Evolutionary conservation across 2,113 vertebrate genomes (phyloP).

Genomic region (Origma solitaria): DNA sequence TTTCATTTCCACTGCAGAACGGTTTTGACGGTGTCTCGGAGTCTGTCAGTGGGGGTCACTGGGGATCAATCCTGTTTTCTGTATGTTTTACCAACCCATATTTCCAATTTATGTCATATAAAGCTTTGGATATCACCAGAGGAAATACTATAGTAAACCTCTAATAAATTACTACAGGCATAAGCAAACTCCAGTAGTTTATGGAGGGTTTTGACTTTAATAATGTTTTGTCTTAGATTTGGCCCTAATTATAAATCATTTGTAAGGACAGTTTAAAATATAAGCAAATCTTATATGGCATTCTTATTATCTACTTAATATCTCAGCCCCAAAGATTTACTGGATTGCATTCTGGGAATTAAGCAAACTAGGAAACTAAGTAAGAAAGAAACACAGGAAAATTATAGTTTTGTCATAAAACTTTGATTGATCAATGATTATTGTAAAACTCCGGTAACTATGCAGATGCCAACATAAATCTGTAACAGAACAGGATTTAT

Average conservation of each 20-base stretch:
- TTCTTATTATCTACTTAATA: conserved; percentile 76
- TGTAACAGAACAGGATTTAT: conserved; percentile 67
- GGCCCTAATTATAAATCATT: conserved; percentile 74
- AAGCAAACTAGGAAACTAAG: conserved; percentile 72
- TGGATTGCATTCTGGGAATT: conserved; percentile 70
- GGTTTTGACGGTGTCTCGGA: background rate
- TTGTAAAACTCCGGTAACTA: conserved; percentile 71
- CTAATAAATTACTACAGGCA: conserved; percentile 62
- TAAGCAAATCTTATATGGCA: conserved; percentile 72
- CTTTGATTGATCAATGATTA: conserved; percentile 75
- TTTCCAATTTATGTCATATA: conserved; percentile 45
- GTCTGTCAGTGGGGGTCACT: background rate
- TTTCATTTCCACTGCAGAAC: background rate
- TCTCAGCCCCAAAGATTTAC: conserved; percentile 66
- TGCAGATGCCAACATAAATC: conserved; percentile 70
- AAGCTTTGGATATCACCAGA: conserved; percentile 44
- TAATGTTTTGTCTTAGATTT: conserved; percentile 75
- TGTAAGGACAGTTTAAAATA: conserved; percentile 69
- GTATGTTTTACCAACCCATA: background rate
- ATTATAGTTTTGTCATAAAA: conserved; percentile 75
- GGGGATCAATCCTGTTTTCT: conserved; percentile 1
- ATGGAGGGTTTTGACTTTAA: conserved; percentile 69
- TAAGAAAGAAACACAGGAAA: conserved; percentile 58
- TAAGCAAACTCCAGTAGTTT: conserved; percentile 63
- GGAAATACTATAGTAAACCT: conserved; percentile 58